Evolutionary conservation across 2,113 vertebrate species (phyloP), one percentile per base, ranked within the genome.

Genomic region (Poecile atricapillus): DNA sequence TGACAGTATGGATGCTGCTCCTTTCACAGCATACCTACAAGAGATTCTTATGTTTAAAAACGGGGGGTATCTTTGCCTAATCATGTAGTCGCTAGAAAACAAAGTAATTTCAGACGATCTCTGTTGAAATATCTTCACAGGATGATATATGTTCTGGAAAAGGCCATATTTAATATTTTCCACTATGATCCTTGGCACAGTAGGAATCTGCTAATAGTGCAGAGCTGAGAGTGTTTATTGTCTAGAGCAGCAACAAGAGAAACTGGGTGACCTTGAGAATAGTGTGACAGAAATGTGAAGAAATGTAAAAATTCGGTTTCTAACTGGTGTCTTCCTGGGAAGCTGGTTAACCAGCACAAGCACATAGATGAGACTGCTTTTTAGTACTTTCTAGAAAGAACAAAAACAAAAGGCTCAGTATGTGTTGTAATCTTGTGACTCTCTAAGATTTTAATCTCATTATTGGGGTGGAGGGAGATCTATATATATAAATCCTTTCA

Each of bases 141-240:
- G 24, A 78, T 94, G 83, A 95, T 87, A 9, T 64, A 75, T 81
- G 60, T 63, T 44, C 83, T 64, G 58, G n/a, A 44, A 75, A 58
- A 91, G 41, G 87, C 62, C n/a, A 30, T 78, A 92, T 91, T 95
- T 89, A 91, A 87, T 93, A 82, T 82, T 95, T 94, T 94, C 74
- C 87, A 95, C 94, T 94, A 91, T 28, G 25, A 78, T 69, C 70
- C 70, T 91, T 96, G 94, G 92, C 90, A 93, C 49, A 79, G 62
- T 85, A 41, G 25, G 70, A 76, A 41, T 71, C 53, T 75, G 84
- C 41, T 91, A 85, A 87, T 85, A 33, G 41, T 68, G 52, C 30
- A 43, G 74, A 81, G 24, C 17, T 39, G 44, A 62, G 63, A 28
- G 47, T 44, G 62, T n/a, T 91, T 77, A n/a, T 27, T 49, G 64